Conservation (phyloP, 1,140 invertebrate species). For the Sminthurinus signatus region DNA sequence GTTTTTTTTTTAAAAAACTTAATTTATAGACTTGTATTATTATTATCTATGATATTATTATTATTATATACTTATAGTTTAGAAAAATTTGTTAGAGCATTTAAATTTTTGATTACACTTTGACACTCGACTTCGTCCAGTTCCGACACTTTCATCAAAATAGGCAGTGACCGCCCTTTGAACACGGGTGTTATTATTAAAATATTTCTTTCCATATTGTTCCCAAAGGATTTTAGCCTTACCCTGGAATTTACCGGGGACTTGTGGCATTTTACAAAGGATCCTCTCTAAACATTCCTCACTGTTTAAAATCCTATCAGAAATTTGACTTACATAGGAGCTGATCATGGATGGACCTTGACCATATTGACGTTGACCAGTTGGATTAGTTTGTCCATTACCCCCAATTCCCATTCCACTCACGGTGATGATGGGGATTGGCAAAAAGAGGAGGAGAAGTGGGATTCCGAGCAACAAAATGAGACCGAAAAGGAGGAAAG, state of each 20-base stretch:
- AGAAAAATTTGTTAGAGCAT: constrained; percentile 38
- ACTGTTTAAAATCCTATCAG: constrained; percentile 29
- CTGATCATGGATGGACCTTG: constrained; percentile 3
- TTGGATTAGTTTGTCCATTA: not conserved
- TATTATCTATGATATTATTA: not conserved
- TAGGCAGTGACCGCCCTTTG: constrained; percentile 32
- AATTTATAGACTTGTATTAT: too few species aligned
- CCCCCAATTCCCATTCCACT: not conserved
- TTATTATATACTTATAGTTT: not conserved
- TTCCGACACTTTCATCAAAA: constrained; percentile 20
- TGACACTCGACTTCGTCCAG: constrained; percentile 21
- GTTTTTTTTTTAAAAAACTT: too few species aligned
- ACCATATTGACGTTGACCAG: not conserved
- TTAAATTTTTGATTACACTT: constrained; percentile 39
- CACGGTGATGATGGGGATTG: constrained; percentile 38
- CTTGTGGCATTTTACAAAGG: constrained; percentile 37
- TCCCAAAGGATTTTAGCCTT: constrained; percentile 37
- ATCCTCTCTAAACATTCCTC: constrained; percentile 40
- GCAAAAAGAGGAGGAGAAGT: constrained; percentile 28
- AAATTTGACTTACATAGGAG: constrained; percentile 19
- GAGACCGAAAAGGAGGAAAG: constrained; percentile 33
- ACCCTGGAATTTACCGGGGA: constrained; percentile 27
- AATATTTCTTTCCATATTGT: constrained; percentile 24
- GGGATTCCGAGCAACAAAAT: constrained; percentile 32
- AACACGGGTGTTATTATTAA: constrained; percentile 14